Percentiles rank a stretch among this genome's conserved stretches.
phyloP scores from a whole-genome alignment of 2,888 invertebrate genomes.

The Nymphalis polychloros region DNA sequence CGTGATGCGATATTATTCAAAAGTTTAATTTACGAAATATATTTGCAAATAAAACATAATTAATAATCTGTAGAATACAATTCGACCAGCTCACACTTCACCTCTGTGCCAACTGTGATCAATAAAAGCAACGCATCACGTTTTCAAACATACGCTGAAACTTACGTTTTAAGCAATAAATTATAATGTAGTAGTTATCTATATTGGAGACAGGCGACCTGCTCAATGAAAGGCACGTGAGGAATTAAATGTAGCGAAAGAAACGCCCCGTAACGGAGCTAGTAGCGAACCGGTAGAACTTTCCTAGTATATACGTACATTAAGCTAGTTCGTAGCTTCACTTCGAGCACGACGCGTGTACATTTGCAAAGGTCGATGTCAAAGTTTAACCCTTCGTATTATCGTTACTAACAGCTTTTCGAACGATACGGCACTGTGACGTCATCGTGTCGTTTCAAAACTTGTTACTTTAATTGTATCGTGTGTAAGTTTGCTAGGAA shows the following conservation, averaged over 20 bases:
- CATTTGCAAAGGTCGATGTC: slow-evolving; percentile 7
- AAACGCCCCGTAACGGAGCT: slow-evolving; percentile 25
- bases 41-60: not conserved
- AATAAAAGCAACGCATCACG: slow-evolving; percentile 22
- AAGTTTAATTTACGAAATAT: not conserved
- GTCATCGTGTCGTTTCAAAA: not conserved
- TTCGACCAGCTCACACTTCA: not conserved
- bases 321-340: slow-evolving; percentile 50
- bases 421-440: not conserved
- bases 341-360: slow-evolving; percentile 42
- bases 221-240: slow-evolving; percentile 73
- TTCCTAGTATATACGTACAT: slow-evolving; percentile 54
- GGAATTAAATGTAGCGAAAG: slow-evolving; percentile 72
- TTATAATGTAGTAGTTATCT: slow-evolving; percentile 50
- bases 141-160: slow-evolving; percentile 38
- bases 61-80: not conserved
- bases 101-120: slow-evolving; percentile 25
- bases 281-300: slow-evolving; percentile 51
- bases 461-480: slow-evolving; percentile 1
- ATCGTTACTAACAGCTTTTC: not conserved
- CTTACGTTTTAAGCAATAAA: slow-evolving; percentile 59
- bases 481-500: slow-evolving; percentile 22
- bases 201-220: slow-evolving; percentile 61
- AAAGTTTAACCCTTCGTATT: slow-evolving; percentile 3
- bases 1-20: slow-evolving; percentile 20